Base-by-base conservation (phyloP, 2,888 invertebrate genomes). In the Argyresthia goedartella region DNA sequence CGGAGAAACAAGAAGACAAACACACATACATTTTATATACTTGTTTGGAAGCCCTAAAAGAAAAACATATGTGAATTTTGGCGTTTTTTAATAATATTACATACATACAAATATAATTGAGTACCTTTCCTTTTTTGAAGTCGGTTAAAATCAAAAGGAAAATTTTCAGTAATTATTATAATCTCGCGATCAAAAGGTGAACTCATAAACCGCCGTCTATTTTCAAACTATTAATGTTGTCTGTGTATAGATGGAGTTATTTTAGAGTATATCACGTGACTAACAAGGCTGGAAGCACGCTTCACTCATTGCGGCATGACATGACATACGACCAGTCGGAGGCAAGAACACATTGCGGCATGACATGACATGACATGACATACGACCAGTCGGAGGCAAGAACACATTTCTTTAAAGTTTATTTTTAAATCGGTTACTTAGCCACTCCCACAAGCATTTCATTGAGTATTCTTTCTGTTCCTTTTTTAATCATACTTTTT, bases 391-490 rank as follows among this genome's bases (percentile, higher is more conserved):
- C 59, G 61, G 54, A 54, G 60, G 57, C 56, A 11, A 54, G 58
- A 60, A 56, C 60, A 58, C 60, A 61, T 61, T 60, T 63, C 59
- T 60, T 7, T 13, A 35, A 52, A 58, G 69, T 69, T 71, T 80
- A 78, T 78, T 79, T 78, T 73, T 69, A 69, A 73, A 62, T 13
- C 34, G 10, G 33, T 25, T 58, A 60, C 56, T 58, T 58, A 62
- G 63, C 61, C 66, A 66, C 65, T 61, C 66, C 72, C 67, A 70
- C 72, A 69, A 69, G 63, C 61, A 65, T 69, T 66, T 65, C 71
- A 77, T 75, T 75, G 70, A 75, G 75, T 68, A 59, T 65, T 64
- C 66, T 64, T 66, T 57, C 57, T 63, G 65, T 62, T 67, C 64
- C 65, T 62, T 53, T 53, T 42, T 48, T 3, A 39, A 39, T 39